A percentile compares a stretch with the other conserved stretches of the same genome.
These are phyloP conservation scores for Benthosema pterotum DNA, from an alignment of 2,797 vertebrate species.

Conservation along the genomic window DNA sequence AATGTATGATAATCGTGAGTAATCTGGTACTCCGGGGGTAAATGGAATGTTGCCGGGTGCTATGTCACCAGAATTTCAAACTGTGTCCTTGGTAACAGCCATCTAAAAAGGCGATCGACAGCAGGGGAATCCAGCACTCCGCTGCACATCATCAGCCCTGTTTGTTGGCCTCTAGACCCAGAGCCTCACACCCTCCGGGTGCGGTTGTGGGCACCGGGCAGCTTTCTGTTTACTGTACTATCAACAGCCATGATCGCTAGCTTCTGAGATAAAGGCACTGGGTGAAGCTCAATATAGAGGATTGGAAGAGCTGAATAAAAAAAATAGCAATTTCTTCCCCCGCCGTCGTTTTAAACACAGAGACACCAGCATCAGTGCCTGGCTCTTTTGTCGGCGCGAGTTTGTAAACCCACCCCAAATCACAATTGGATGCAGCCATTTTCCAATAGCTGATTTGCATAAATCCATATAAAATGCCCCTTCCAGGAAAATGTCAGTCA, in stretches of 20 bases:
- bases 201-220: constrained; percentile 50
- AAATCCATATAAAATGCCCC: constrained; percentile 83
- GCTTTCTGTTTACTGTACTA: constrained; percentile 55
- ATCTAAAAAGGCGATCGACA: constrained; percentile 86
- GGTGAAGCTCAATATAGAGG: constrained; percentile 59
- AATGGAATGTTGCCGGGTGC: constrained; percentile 85
- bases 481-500: constrained; percentile 82
- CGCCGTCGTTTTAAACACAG: constrained; percentile 9
- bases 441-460: constrained; percentile 86
- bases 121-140: constrained; percentile 77
- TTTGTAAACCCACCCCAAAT: constrained; percentile 75
- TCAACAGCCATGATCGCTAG: constrained; percentile 74
- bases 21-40: constrained; percentile 90
- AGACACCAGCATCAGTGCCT: constrained; percentile 39
- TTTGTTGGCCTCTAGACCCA: constrained; percentile 57
- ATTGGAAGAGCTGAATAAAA: constrained; percentile 57
- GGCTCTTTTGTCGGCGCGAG: constrained; percentile 72
- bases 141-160: constrained; percentile 57
- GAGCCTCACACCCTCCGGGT: constrained; percentile 70
- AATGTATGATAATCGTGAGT: constrained; percentile 97
- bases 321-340: constrained; percentile 29
- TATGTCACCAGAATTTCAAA: constrained; percentile 96
- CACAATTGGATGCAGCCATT: constrained; percentile 84
- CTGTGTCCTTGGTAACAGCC: constrained; percentile 79
- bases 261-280: constrained; percentile 58